Evolutionary conservation across 2,113 vertebrate genomes (phyloP).

Genomic region (Anarhynchus alexandrinus): DNA sequence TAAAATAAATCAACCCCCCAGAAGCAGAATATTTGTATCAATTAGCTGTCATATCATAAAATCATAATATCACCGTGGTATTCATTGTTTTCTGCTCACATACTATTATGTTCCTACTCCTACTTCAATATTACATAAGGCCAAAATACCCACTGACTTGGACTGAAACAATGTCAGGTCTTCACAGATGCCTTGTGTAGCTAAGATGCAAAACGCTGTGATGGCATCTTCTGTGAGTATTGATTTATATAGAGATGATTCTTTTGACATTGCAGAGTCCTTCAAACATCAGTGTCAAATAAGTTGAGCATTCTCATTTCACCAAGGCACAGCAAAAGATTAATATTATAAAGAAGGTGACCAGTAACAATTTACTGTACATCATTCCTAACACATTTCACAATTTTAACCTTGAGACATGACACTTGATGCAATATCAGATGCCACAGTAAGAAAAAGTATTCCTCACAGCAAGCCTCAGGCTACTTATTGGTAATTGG

Average conservation of each 20-base stretch:
- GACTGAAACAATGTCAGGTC: neutral
- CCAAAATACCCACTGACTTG: neutral
- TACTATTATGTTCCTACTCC: neutral
- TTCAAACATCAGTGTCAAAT: neutral
- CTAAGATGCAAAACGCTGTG: neutral
- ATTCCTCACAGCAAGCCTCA: neutral
- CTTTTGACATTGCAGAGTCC: neutral
- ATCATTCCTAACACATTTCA: neutral
- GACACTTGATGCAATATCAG: neutral
- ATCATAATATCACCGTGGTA: neutral
- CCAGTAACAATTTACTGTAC: neutral
- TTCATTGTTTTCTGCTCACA: neutral
- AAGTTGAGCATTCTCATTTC: neutral
- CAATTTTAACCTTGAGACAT: slow-evolving; percentile 16
- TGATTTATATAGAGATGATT: neutral
- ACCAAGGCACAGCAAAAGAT: neutral
- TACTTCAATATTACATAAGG: neutral
- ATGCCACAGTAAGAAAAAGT: neutral
- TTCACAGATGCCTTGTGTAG: neutral
- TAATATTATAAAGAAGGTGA: neutral
- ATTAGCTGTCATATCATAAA: neutral
- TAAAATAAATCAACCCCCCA: neutral
- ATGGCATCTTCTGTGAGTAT: neutral
- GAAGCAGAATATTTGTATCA: neutral
- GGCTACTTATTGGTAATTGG: slow-evolving; percentile 11